These are phyloP conservation scores for Pangasius mekongensis DNA, from an alignment of 2,797 vertebrate species.

Conservation along the genomic window DNA sequence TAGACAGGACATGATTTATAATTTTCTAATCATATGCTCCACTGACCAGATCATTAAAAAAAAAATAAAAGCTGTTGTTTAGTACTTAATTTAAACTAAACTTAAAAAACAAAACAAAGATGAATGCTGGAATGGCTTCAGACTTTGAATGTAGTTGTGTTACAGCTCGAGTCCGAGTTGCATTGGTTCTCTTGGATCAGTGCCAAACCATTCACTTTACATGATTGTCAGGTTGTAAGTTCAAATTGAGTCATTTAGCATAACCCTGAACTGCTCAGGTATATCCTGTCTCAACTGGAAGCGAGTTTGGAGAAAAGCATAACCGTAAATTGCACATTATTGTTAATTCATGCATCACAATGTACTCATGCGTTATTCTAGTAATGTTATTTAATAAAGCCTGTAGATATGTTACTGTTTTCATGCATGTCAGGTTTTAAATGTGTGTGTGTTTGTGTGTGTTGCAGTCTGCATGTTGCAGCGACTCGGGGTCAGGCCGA, in stretches of 20 bases:
- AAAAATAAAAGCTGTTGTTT: not conserved
- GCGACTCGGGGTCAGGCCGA: constrained; percentile 87
- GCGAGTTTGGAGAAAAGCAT: not conserved
- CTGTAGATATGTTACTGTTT: not conserved
- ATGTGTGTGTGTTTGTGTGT: constrained; percentile 10
- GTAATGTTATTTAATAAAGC: not conserved
- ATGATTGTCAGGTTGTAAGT: not conserved
- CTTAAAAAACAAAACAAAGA: not conserved
- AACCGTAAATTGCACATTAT: not conserved
- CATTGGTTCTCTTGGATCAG: not conserved
- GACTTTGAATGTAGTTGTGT: not conserved
- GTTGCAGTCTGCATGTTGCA: constrained; percentile 88
- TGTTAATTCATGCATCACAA: not conserved
- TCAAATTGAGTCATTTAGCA: not conserved
- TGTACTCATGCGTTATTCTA: not conserved
- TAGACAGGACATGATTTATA: not conserved
- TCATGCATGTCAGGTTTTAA: not conserved
- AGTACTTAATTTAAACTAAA: not conserved
- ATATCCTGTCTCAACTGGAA: not conserved
- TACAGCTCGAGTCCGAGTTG: not conserved
- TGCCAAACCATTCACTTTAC: not conserved
- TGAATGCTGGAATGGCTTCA: not conserved
- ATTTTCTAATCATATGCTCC: not conserved
- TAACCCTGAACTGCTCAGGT: not conserved
- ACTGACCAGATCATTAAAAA: not conserved